These are phyloP conservation scores for Drosophila buzzatii DNA, from an alignment of 2,888 invertebrate species.

Conservation along the genomic window DNA sequence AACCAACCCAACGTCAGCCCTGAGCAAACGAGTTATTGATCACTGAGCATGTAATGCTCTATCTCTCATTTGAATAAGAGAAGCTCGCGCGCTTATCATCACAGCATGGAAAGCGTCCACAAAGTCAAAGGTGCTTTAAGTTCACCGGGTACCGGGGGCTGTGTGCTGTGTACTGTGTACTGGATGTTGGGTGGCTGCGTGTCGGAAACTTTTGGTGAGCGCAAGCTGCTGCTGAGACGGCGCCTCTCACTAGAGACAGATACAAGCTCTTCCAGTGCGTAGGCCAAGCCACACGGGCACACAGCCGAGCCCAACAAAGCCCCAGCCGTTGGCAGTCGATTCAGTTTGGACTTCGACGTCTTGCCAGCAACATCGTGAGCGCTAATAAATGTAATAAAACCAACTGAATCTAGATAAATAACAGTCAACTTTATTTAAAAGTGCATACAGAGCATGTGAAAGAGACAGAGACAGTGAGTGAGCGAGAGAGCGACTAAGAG, in stretches of 20 bases:
- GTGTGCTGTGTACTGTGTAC: too few species aligned
- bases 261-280: constrained; percentile 61
- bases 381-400: constrained; percentile 53
- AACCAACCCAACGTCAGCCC: constrained; percentile 19
- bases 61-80: constrained; percentile 1
- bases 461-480: constrained; percentile 14
- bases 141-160: constrained; percentile 14
- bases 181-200: constrained; percentile 31
- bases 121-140: constrained; percentile 55
- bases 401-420: constrained; percentile 15
- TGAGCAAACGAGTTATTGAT: background rate
- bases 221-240: constrained; percentile 42
- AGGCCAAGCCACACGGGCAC: constrained; percentile 25
- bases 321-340: constrained; percentile 17
- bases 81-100: constrained; percentile 48
- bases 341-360: constrained; percentile 74
- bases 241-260: constrained; percentile 29
- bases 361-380: constrained; percentile 73
- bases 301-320: constrained; percentile 19
- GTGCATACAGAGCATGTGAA: background rate
- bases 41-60: constrained; percentile 6
- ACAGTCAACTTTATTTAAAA: constrained; percentile 26
- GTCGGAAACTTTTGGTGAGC: constrained; percentile 43
- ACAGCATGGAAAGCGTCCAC: constrained; percentile 25
- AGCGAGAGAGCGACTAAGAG: constrained; percentile 11